Base-by-base conservation (phyloP, 1,140 invertebrate genomes). In the Agraylea sexmaculata region DNA sequence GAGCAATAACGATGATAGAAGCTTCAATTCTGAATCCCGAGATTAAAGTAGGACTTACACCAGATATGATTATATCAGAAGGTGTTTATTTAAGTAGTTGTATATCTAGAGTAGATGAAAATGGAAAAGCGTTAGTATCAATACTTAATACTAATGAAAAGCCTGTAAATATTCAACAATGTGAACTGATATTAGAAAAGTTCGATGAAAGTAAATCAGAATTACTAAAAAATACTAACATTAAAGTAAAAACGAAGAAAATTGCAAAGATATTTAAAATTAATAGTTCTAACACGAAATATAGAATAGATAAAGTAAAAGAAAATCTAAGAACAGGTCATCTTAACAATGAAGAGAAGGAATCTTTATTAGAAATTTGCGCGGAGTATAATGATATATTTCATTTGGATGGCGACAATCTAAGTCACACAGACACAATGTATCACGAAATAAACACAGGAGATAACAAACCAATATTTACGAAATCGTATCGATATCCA, bases 401-500 rank as follows among this genome's bases (percentile, higher is more conserved):
- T 27, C 37, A 46, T 44, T n/a, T 44, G 19, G 51, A 55, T 22
- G 42, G 41, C 8, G 37, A 51, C 16, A 13, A 35, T 7, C 36
- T 55, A 13, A 30, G 48, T 1, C 42, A 28, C 31, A 53, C 52
- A 7, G 43, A 42, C 25, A 32, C 34, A 34, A 49, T 57, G 12
- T 38, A 53, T 34, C 57, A 60, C 49, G 23, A 45, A 27, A 58
- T 59, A 28, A 46, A 43, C 31, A 50, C 36, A 18, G 45, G 30
- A 27, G 18, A 37, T 20, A 37, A 51, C 30, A 36, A 35, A 28
- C 50, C 51, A 16, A 42, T 51, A 25, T 44, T 37, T 42, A 42
- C 43, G 6, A 51, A 54, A 49, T 41, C 42, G 36, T 57, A 54
- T 44, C 39, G 46, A 45, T 57, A 56, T 48, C 54, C 51, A 7